phyloP scores from a whole-genome alignment of 2,113 vertebrate genomes.

The Salvelinus sp. region DNA sequence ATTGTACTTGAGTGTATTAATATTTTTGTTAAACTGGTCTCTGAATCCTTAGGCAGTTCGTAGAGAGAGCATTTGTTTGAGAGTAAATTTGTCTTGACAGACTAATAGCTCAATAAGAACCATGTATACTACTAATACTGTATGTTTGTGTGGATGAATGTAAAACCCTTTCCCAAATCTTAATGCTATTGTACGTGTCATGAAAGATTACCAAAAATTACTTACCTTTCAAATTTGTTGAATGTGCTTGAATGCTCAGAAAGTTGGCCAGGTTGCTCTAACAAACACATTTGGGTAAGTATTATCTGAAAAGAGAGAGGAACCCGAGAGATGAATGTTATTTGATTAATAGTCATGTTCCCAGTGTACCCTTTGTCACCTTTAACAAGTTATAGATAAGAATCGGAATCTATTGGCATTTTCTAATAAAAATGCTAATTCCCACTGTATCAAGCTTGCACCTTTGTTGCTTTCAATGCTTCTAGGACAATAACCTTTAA shows the following conservation, averaged over 20 bases:
- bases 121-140: neutral
- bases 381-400: conserved; percentile 35
- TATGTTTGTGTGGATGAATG: neutral
- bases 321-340: neutral
- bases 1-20: neutral
- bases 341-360: conserved; percentile 34
- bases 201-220: neutral
- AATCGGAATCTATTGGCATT: conserved; percentile 16
- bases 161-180: neutral
- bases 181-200: neutral
- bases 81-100: neutral
- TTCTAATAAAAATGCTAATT: conserved; percentile 42
- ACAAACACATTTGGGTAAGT: too few relatives aligned
- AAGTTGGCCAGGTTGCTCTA: too few relatives aligned
- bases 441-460: neutral
- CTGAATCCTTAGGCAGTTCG: neutral
- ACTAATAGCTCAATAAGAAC: neutral
- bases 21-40: neutral
- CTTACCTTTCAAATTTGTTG: neutral
- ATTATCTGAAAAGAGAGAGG: too few relatives aligned
- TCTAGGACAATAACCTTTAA: conserved; percentile 20
- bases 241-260: neutral
- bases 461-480: neutral
- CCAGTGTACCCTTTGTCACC: conserved; percentile 6
- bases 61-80: too few relatives aligned